A percentile compares a stretch with the other conserved stretches of the same genome.
Evolutionary conservation across 2,888 invertebrate species (phyloP).

Genomic region (Erebia palarica): DNA sequence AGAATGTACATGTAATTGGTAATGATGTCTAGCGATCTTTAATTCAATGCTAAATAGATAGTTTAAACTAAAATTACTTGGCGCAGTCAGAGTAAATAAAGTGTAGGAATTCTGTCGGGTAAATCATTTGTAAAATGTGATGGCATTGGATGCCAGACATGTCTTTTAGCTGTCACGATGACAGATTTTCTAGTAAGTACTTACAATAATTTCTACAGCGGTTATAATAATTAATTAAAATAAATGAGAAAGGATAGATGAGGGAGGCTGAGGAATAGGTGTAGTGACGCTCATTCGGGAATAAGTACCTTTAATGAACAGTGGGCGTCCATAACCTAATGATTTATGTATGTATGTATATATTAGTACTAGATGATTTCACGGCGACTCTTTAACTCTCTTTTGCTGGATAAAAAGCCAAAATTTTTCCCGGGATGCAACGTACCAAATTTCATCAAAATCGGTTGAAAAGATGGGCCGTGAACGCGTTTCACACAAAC

Average conservation of each 20-base stretch:
- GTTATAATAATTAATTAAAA: slow-evolving; percentile 28
- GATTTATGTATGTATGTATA: no score
- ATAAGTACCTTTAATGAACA: no score
- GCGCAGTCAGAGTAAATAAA: slow-evolving; percentile 33
- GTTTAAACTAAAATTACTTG: slow-evolving; percentile 31
- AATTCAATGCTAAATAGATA: slow-evolving; percentile 29
- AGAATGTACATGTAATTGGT: slow-evolving; percentile 9
- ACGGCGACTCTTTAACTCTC: no score
- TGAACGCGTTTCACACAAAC: no score
- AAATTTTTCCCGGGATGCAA: no score
- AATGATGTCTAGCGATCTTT: slow-evolving; percentile 23
- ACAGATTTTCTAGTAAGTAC: slow-evolving; percentile 21
- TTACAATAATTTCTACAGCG: slow-evolving; percentile 10
- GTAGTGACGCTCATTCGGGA: no score
- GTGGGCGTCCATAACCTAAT: no score
- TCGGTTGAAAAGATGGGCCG: no score
- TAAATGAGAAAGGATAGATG: background rate
- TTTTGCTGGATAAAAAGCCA: no score
- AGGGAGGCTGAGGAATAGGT: no score
- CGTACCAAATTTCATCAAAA: no score
- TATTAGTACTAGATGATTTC: no score
- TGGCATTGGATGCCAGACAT: slow-evolving; percentile 30
- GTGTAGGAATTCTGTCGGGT: slow-evolving; percentile 26
- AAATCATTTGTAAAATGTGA: slow-evolving; percentile 33
- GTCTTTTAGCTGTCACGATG: slow-evolving; percentile 21